Evolutionary conservation across 2,888 invertebrate genomes (phyloP), one percentile per base, ranked within the genome.

Genomic region (Aphidius colemani): DNA sequence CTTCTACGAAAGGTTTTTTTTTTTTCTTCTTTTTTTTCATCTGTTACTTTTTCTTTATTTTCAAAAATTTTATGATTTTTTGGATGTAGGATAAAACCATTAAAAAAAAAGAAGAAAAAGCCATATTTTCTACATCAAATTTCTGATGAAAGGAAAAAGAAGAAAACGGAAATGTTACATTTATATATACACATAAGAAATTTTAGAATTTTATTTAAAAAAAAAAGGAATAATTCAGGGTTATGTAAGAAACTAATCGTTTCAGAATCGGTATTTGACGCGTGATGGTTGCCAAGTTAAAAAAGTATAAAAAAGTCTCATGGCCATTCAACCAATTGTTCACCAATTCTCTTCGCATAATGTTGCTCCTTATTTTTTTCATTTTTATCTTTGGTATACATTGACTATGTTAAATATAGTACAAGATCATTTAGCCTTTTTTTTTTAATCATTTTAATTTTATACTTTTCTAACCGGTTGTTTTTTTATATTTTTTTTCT

Each of bases 261-360:
- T 61, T 1, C 6, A 53, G n/a, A 39, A 53, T 53, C 43, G 61
- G 46, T 56, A 59, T 50, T 63, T 66, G 53, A 57, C 61, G 59
- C 30, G 30, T 30, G 30, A 30, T 30, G 30, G 30, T 30, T 30
- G 30, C 30, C 30, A 30, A 58, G 18, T 40, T 30, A 43, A 48
- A 49, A 39, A 18, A 46, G 46, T 40, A 63, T 59, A 66, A 46
- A 51, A n/a, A 55, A 63, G 61, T 66, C 64, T 66, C 67, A 67
- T 64, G 67, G 67, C 59, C 66, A 56, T 53, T 56, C 59, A 40
- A 53, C 18, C 63, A 61, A 66, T 66, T 67, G 64, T 60, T 67
- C 66, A 59, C 49, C 40, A 50, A 55, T 46, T 40, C 53, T 48
- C 30, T 51, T 41, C 49, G 43, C n/a, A 58, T 8, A 51, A n/a